Base-by-base conservation (phyloP, 2,888 invertebrate genomes). In the Drosophila nigricruria region DNA sequence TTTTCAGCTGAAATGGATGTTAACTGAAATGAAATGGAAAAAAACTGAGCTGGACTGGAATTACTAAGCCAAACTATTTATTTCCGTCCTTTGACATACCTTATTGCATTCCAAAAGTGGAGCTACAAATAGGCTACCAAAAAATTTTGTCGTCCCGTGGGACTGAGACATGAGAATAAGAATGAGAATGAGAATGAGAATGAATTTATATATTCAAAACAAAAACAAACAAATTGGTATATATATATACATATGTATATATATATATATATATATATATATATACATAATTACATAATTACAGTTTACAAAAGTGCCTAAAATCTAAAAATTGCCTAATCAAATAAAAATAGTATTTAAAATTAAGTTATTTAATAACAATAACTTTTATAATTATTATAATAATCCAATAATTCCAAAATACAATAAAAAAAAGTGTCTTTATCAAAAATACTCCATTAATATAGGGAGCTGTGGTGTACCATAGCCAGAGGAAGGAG, bases 291-390 rank as follows among this genome's bases (percentile, higher is more conserved):
- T n/a, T n/a, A n/a, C n/a, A 16, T n/a, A 12, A 61, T 47, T 79
- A 67, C 30, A 20, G 32, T 32, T 49, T 49, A 49, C 49, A 49
- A 49, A 49, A 49, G 49, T 49, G 49, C 49, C 49, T 61, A 65
- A 68, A 63, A 60, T 69, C 42, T 56, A 49, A 62, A 73, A 83
- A 87, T 87, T 87, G 89, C 88, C 89, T 84, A 83, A 65, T 52
- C 63, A 64, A 52, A 58, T 52, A 50, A 47, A 57, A 25, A 53
- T 25, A 27, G 4, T 8, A 69, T 49, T 70, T 43, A 56, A 36
- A 20, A n/a, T 23, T 25, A 57, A 61, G 23, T 49, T 50, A 52
- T 68, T 36, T 38, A 66, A 58, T 16, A 47, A 20, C 27, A 53
- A 20, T 30, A 53, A 63, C 38, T 43, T 60, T n/a, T 20, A 18